Evolutionary conservation across 2,797 vertebrate genomes (phyloP), one percentile per base, ranked within the genome.

Genomic region (Lutjanus argentimaculatus): DNA sequence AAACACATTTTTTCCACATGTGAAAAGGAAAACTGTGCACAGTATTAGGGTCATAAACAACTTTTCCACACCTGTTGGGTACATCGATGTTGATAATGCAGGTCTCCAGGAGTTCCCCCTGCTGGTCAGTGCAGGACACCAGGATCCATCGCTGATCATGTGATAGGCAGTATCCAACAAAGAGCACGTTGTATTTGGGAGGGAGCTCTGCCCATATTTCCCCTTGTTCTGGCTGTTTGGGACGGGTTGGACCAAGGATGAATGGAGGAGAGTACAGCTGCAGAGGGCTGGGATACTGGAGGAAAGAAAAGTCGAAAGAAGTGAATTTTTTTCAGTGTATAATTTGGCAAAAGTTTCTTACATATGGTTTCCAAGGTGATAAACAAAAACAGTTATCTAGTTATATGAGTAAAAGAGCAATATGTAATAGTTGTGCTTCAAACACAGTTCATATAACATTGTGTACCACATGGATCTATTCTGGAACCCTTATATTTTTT

Each of bases 131-230:
- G 91, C 98, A 99, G 87, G 98, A 99, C 17, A 97, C 98, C 90
- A 99, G 94, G 66, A 99, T 97, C 98, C 98, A 99, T 67, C 98
- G 98, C 94, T 99, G 98, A 89, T 99, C 98, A 0, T 99, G 98
- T 61, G 98, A 99, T 77, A 99, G 94, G 85, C 98, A 99, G 83
- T 99, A 99, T 4, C 98, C 98, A 4, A 99, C 97, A 66, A 97
- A 99, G 45, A 99, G 97, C 74, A 99, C 97, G 0, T 98, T 98
- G 92, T 97, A 98, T 80, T 97, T 98, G 88, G 98, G 95, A 65
- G 96, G 96, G 14, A 96, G 88, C 89, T 99, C 98, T 5, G 96
- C 96, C 90, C 97, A 97, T 0, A 97, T 96, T 91, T 99, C 98
- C 64, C 98, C 98, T 30, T 95, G 91, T 78, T 99, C 98, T 0